These are phyloP conservation scores for Bos taurus DNA, from an alignment of 2,113 vertebrate genomes.

Conservation along the genomic window ARS-UCD2.0 NC_037353.1:30181501-30182000, in stretches of 20 bases:
- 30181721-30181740: background rate
- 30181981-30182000: background rate
- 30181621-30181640: background rate
- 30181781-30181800: background rate
- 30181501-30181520: background rate
- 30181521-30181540: background rate
- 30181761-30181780: background rate
- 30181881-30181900: background rate
- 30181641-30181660: background rate
- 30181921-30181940: background rate
- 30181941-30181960: background rate
- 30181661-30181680: background rate
- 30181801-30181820: background rate
- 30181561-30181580: background rate
- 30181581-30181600: background rate
- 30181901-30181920: background rate
- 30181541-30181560: background rate
- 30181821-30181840: background rate
- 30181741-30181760: background rate
- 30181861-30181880: background rate
- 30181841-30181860: background rate
- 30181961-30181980: background rate
- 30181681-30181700: rapidly evolving
- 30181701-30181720: background rate
- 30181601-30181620: background rate